Evolutionary conservation across 2,888 invertebrate genomes (phyloP).

Genomic region (Drosophila prostipennis): DNA sequence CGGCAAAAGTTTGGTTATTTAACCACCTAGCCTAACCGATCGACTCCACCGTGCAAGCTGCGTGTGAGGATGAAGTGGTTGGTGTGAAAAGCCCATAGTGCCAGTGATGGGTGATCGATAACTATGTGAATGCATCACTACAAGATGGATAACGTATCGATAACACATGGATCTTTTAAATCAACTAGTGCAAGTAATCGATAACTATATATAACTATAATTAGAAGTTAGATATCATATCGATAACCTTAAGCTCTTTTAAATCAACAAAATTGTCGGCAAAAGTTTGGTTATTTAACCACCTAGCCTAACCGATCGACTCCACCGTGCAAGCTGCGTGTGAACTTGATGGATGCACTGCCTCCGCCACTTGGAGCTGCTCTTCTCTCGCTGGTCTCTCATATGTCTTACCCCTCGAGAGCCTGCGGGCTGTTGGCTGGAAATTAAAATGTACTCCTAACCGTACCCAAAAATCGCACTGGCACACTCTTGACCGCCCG

Average conservation of each 20-base stretch:
- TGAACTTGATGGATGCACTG: constrained; percentile 76
- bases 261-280: no score
- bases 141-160: no score
- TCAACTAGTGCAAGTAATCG: no score
- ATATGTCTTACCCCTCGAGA: neutral
- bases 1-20: no score
- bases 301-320: neutral
- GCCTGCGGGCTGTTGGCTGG: constrained; percentile 60
- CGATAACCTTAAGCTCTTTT: no score
- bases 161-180: no score
- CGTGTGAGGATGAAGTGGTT: constrained; percentile 68
- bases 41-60: constrained; percentile 46
- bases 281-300: no score
- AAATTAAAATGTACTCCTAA: constrained; percentile 57
- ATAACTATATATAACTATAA: no score
- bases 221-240: no score
- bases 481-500: constrained; percentile 22
- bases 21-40: neutral
- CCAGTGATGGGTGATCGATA: no score
- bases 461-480: constrained; percentile 30
- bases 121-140: no score
- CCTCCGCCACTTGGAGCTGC: constrained; percentile 54
- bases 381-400: neutral
- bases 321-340: constrained; percentile 61
- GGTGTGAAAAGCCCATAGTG: no score